A percentile compares a stretch with the other conserved stretches of the same genome.
phyloP scores from a whole-genome alignment of 1,140 invertebrate genomes.

The Drosophila biarmipes region DNA sequence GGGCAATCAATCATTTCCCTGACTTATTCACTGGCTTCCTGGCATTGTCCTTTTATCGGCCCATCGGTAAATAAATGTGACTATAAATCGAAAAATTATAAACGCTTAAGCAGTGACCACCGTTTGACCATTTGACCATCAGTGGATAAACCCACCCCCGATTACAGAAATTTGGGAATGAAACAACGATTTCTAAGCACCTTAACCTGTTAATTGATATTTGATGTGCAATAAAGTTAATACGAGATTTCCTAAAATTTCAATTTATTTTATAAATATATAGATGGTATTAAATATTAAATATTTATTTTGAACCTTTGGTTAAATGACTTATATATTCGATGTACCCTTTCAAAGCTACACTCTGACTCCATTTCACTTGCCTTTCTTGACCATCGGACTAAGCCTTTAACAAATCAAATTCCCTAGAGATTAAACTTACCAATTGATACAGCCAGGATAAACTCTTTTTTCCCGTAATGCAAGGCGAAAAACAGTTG shows the following conservation, averaged over 20 bases:
- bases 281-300: no score
- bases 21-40: slow-evolving; percentile 56
- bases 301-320: background rate
- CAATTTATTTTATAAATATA: background rate
- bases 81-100: slow-evolving; percentile 83
- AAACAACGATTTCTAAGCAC: slow-evolving; percentile 12
- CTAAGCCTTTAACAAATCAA: slow-evolving; percentile 75
- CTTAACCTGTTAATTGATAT: background rate
- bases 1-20: slow-evolving; percentile 73
- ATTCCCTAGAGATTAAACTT: slow-evolving; percentile 31
- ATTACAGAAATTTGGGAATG: background rate
- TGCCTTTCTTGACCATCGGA: slow-evolving; percentile 34
- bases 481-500: slow-evolving; percentile 54
- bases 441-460: slow-evolving; percentile 53
- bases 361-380: background rate
- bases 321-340: background rate
- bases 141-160: slow-evolving; percentile 35
- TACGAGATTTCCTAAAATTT: no score
- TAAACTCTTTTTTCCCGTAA: slow-evolving; percentile 24
- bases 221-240: no score
- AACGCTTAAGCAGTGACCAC: slow-evolving; percentile 73
- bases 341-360: background rate
- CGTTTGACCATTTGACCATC: slow-evolving; percentile 55
- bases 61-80: slow-evolving; percentile 70
- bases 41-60: slow-evolving; percentile 45